These are phyloP conservation scores for Bradypodion pumilum DNA, from an alignment of 2,797 vertebrate species.

Conservation along the genomic window DNA sequence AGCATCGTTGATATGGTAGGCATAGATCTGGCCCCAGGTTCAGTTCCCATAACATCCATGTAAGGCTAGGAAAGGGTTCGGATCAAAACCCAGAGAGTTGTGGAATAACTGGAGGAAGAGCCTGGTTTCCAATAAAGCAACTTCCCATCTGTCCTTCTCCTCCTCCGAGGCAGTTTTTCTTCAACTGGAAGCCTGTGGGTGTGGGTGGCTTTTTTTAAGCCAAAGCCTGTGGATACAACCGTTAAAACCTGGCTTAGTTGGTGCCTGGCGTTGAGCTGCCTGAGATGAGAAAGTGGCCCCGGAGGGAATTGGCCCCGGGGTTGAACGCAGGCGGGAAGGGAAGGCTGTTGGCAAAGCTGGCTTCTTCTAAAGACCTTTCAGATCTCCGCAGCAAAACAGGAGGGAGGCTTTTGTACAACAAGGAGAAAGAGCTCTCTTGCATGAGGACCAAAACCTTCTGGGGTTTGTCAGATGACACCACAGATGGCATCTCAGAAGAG, in stretches of 20 bases:
- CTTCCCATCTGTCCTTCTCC: no score
- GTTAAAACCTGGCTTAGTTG: neutral
- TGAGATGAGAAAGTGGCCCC: neutral
- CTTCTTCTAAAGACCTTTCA: neutral
- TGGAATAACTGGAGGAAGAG: no score
- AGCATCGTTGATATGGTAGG: no score
- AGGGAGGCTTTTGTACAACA: neutral
- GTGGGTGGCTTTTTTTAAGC: no score
- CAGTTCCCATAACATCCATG: no score
- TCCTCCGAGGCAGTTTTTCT: neutral
- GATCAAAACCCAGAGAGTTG: no score
- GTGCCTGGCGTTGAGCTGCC: neutral
- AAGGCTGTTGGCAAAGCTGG: fast-evolving
- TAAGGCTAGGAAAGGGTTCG: no score
- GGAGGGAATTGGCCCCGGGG: neutral
- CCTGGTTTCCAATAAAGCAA: no score
- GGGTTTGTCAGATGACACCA: neutral
- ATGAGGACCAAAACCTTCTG: no score
- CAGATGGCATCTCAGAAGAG: no score
- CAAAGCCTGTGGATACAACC: slow-evolving; percentile 38
- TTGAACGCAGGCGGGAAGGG: neutral
- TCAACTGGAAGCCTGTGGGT: slow-evolving; percentile 52
- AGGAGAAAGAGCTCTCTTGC: neutral
- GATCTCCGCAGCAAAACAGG: neutral
- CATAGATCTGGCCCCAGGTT: no score